Evolutionary conservation across 2,113 vertebrate genomes (phyloP).

Genomic region (Megalops atlanticus): DNA sequence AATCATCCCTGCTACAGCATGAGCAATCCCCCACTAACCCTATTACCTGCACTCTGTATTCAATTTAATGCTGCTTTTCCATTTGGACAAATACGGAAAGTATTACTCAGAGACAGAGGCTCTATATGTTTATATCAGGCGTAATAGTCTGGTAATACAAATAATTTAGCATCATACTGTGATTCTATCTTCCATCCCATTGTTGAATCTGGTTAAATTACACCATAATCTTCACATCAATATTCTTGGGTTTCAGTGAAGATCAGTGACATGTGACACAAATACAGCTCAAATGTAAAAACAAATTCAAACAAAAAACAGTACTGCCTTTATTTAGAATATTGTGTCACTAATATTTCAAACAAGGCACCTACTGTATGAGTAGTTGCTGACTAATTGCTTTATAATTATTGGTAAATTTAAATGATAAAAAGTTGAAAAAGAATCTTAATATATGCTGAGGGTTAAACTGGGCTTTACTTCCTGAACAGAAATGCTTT

Average conservation of each 20-base stretch:
- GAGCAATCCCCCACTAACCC: slow-evolving; percentile 26
- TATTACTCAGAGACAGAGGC: slow-evolving; percentile 29
- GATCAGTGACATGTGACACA: background rate
- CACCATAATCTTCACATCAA: slow-evolving; percentile 36
- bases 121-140: slow-evolving; percentile 30
- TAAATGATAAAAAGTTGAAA: background rate
- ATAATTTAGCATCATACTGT: slow-evolving; percentile 35
- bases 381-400: background rate
- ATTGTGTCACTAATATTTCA: background rate
- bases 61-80: slow-evolving; percentile 38
- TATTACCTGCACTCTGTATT: slow-evolving; percentile 43
- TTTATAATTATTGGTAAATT: background rate
- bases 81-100: slow-evolving; percentile 29
- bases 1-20: slow-evolving; percentile 9
- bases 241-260: slow-evolving; percentile 22
- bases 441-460: background rate
- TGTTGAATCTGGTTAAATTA: slow-evolving; percentile 37
- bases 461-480: background rate
- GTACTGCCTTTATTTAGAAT: background rate
- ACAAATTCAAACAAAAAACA: background rate
- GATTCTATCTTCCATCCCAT: slow-evolving; percentile 30
- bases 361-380: background rate
- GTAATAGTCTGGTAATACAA: slow-evolving; percentile 40
- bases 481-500: background rate
- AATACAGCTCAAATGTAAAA: slow-evolving; percentile 10